phyloP scores from a whole-genome alignment of 2,888 invertebrate species.

The Tinea pellionella region DNA sequence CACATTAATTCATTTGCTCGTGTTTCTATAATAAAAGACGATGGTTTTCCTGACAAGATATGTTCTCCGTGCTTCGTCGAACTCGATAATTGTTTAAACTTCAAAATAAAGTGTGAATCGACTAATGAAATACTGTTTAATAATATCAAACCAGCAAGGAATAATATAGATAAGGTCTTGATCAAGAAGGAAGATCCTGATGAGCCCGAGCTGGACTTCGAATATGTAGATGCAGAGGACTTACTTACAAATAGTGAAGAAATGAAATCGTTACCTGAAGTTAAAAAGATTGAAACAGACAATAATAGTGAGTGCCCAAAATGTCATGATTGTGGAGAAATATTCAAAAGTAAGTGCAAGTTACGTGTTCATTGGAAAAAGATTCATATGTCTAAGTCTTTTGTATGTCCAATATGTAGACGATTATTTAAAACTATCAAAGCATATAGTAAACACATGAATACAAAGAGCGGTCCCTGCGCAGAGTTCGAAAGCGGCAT shows the following conservation, averaged over 20 bases:
- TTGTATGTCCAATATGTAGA: constrained; percentile 27
- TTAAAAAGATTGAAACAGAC: constrained; percentile 18
- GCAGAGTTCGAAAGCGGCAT: constrained; percentile 18
- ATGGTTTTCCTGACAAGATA: constrained; percentile 44
- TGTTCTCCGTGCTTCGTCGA: constrained; percentile 42
- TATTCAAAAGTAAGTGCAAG: constrained; percentile 36
- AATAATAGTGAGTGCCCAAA: constrained; percentile 20
- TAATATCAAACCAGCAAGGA: constrained; percentile 14
- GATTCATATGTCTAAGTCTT: constrained; percentile 23
- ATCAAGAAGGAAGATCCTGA: constrained; percentile 26
- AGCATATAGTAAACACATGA: constrained; percentile 22
- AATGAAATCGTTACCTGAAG: not conserved
- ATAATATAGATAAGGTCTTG: constrained; percentile 15
- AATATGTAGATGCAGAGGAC: constrained; percentile 18
- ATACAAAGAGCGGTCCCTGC: constrained; percentile 20
- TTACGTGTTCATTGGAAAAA: constrained; percentile 37
- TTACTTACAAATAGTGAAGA: constrained; percentile 17
- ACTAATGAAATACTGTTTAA: constrained; percentile 26
- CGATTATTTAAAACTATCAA: constrained; percentile 23
- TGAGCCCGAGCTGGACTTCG: constrained; percentile 15
- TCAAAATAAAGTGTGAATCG: constrained; percentile 43
- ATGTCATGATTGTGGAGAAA: constrained; percentile 34
- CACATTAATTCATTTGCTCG: constrained; percentile 40
- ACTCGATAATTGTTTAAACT: constrained; percentile 38
- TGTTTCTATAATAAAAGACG: constrained; percentile 35